Evolutionary conservation across 1,140 invertebrate genomes (phyloP).

Genomic region (Listronotus bonariensis): DNA sequence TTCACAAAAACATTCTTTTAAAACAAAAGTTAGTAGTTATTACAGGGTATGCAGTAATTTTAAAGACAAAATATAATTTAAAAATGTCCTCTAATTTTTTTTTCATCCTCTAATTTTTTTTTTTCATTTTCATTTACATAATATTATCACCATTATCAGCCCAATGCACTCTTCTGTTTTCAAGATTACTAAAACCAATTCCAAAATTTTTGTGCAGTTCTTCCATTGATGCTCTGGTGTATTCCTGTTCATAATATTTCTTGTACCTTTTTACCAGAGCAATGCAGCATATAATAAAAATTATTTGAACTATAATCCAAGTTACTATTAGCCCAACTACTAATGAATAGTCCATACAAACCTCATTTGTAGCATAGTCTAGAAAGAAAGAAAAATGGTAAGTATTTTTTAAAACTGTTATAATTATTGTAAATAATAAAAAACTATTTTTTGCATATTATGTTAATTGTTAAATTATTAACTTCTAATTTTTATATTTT

Average conservation of each 20-base stretch:
- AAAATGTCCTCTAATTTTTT: constrained; percentile 1
- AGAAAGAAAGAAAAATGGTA: constrained; percentile 19
- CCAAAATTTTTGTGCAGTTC: constrained; percentile 54
- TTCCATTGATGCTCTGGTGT: constrained; percentile 47
- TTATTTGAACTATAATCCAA: constrained; percentile 52
- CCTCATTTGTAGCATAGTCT: constrained; percentile 52
- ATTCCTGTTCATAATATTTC: constrained; percentile 50
- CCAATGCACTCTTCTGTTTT: constrained; percentile 51
- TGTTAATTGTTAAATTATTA: too few species aligned
- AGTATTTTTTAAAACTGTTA: too few species aligned
- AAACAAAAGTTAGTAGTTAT: too few species aligned
- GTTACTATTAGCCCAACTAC: constrained; percentile 49
- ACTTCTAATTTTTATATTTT: too few species aligned
- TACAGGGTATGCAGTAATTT: too few species aligned
- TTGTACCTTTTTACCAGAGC: constrained; percentile 50
- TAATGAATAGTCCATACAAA: constrained; percentile 53
- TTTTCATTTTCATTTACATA: constrained; percentile 13
- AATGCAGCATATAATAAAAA: constrained; percentile 47
- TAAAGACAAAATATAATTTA: constrained; percentile 2
- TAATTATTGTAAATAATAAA: too few species aligned
- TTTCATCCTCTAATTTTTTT: background rate
- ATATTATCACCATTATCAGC: constrained; percentile 46
- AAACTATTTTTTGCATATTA: too few species aligned
- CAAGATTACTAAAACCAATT: constrained; percentile 51
- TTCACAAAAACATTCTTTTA: too few species aligned